Conservation (phyloP, 1,140 invertebrate species). For the Drosophila ercepeae region DNA sequence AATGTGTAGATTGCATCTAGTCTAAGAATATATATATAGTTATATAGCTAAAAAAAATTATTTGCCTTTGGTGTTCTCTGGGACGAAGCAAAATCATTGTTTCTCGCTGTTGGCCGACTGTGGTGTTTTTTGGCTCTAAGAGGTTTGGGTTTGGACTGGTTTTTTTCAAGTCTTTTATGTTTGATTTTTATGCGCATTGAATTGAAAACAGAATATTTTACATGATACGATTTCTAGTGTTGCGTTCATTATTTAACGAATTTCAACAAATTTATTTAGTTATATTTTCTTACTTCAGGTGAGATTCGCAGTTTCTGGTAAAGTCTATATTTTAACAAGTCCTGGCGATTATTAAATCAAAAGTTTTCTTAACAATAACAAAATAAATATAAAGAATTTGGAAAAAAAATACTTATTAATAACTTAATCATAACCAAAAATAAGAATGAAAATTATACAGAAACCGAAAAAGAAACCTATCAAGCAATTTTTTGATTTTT, state of each 20-base stretch:
- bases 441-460: conserved; percentile 19
- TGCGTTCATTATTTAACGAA: conserved; percentile 52
- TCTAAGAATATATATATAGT: conserved; percentile 5
- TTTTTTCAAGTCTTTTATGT: conserved; percentile 13
- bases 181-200: conserved; percentile 12
- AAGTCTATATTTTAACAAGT: conserved; percentile 32
- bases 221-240: conserved; percentile 61
- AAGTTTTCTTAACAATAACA: conserved; percentile 3
- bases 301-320: conserved; percentile 23
- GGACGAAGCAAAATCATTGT: conserved; percentile 25
- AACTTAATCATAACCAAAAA: conserved; percentile 16
- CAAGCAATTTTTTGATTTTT: too few species aligned
- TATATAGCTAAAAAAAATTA: conserved; percentile 38
- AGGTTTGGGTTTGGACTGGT: conserved; percentile 19
- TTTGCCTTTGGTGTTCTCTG: conserved; percentile 42
- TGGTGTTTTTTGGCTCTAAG: conserved; percentile 24
- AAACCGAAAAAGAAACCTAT: conserved; percentile 11
- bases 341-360: conserved; percentile 19
- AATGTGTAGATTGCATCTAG: neutral
- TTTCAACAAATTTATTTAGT: conserved; percentile 42
- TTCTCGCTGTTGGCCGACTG: conserved; percentile 19
- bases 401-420: conserved; percentile 25
- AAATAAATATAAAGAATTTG: conserved; percentile 2
- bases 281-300: conserved; percentile 13
- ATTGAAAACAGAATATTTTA: conserved; percentile 54